A percentile compares a stretch with the other conserved stretches of the same genome.
Evolutionary conservation across 2,888 invertebrate genomes (phyloP).

Genomic region (Omphaloscelis lunosa): DNA sequence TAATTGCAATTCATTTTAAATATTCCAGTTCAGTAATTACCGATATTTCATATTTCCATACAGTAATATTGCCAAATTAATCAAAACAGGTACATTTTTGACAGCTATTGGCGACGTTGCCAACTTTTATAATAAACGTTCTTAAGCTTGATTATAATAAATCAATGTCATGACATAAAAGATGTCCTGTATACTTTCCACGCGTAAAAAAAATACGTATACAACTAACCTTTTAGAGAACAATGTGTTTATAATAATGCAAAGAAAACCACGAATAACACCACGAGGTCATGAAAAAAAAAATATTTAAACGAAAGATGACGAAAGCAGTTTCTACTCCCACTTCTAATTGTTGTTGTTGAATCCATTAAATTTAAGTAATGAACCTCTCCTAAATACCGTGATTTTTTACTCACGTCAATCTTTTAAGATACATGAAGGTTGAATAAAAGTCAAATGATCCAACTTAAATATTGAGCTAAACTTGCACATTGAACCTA

Average conservation of each 20-base stretch:
- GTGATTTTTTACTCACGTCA: neutral
- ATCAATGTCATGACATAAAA: neutral
- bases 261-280: neutral
- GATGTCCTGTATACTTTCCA: neutral
- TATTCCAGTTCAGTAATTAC: no score
- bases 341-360: neutral
- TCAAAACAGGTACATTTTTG: no score
- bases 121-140: no score
- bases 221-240: neutral
- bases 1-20: no score
- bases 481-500: neutral
- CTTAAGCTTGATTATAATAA: neutral
- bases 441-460: neutral
- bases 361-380: neutral
- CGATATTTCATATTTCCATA: no score
- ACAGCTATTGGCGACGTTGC: no score
- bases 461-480: neutral
- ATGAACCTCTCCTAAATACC: neutral
- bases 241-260: constrained; percentile 7
- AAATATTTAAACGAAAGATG: constrained; percentile 7
- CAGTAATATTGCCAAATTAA: no score
- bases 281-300: neutral
- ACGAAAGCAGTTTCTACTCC: neutral
- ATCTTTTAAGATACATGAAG: neutral
- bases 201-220: neutral